phyloP scores from a whole-genome alignment of 2,113 vertebrate genomes.

The Hoplias malabaricus region DNA sequence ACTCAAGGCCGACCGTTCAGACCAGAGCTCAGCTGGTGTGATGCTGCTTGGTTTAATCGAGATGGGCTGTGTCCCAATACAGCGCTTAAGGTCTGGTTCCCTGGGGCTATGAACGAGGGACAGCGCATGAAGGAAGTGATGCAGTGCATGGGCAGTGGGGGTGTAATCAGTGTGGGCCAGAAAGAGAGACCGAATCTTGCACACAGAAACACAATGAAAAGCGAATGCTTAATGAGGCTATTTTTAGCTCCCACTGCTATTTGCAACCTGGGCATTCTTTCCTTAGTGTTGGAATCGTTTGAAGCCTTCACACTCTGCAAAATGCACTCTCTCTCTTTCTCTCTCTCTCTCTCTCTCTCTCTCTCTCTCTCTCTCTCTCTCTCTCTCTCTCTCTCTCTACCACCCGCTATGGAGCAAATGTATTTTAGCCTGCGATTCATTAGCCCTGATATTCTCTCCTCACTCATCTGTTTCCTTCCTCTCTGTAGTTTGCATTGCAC shows the following conservation, averaged over 20 bases:
- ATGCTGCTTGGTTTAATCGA: not conserved
- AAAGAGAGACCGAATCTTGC: conserved; percentile 47
- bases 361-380: not conserved
- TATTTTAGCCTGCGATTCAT: conserved; percentile 9
- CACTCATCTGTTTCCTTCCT: not conserved
- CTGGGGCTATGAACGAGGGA: conserved; percentile 10
- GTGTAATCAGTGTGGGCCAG: conserved; percentile 63
- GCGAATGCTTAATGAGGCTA: conserved; percentile 71
- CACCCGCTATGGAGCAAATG: not conserved
- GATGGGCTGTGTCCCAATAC: not conserved
- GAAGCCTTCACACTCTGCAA: not conserved
- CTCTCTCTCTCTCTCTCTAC: not conserved
- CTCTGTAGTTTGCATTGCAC: not conserved
- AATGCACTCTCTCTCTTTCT: not conserved
- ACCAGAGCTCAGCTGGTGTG: not conserved
- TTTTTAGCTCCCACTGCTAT: conserved; percentile 70
- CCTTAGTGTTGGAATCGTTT: conserved; percentile 20
- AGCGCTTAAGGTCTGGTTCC: conserved; percentile 3
- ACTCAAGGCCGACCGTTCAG: not conserved
- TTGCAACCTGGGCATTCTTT: conserved; percentile 66
- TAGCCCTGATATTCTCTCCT: not conserved
- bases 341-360: not conserved
- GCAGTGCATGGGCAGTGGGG: conserved; percentile 45
- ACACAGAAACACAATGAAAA: conserved; percentile 66
- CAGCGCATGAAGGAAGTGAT: conserved; percentile 37